Conservation (phyloP, 2,797 vertebrate species). For the Valencia hispanica region DNA sequence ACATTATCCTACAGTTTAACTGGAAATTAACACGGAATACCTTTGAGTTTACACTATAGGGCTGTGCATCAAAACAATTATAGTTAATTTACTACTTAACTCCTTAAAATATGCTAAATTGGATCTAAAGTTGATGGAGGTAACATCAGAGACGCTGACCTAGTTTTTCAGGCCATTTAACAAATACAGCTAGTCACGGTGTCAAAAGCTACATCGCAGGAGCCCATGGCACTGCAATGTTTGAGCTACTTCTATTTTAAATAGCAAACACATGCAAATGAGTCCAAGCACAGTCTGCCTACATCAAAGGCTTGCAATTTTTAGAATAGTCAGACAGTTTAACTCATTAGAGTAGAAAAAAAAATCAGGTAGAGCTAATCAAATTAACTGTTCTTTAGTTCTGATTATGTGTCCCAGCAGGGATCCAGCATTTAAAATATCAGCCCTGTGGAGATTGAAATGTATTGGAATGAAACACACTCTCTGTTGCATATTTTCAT, state of each 20-base stretch:
- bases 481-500: background rate
- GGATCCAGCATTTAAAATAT: constrained; percentile 10
- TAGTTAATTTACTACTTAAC: background rate
- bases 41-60: too few species aligned
- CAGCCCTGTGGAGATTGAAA: constrained; percentile 11
- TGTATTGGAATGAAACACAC: constrained; percentile 12
- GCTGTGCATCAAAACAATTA: background rate
- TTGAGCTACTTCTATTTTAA: constrained; percentile 19
- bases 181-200: constrained; percentile 3
- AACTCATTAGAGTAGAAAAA: constrained; percentile 11
- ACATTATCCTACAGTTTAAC: background rate
- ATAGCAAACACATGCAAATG: constrained; percentile 24
- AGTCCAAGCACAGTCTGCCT: constrained; percentile 12
- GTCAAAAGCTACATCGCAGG: constrained; percentile 11
- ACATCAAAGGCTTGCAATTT: constrained; percentile 23
- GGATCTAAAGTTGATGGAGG: constrained; percentile 12
- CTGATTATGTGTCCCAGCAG: constrained; percentile 24
- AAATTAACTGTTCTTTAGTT: constrained; percentile 14
- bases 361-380: constrained; percentile 34
- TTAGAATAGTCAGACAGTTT: constrained; percentile 17
- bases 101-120: constrained; percentile 12
- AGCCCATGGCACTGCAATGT: constrained; percentile 13
- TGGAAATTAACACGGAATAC: background rate
- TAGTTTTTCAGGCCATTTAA: constrained; percentile 7
- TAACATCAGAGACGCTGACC: constrained; percentile 14